These are phyloP conservation scores for Coecobrya sp. DNA, from an alignment of 2,888 invertebrate genomes.

Conservation along the genomic window DNA sequence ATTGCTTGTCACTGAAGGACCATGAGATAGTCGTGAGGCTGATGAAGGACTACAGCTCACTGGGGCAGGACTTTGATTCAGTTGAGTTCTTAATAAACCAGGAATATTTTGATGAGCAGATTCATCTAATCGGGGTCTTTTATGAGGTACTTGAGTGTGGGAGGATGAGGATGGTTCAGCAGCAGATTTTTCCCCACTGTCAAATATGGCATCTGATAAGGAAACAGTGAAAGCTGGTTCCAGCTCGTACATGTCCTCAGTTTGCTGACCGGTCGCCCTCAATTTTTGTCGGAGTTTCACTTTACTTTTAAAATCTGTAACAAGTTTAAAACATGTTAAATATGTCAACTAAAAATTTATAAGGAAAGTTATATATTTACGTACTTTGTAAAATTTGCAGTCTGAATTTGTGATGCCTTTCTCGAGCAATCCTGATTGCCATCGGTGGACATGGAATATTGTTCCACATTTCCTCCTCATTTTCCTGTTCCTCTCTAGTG, in stretches of 20 bases:
- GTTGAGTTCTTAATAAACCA: not conserved
- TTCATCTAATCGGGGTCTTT: constrained; percentile 45
- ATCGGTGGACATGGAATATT: constrained; percentile 59
- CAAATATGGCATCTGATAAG: constrained; percentile 17
- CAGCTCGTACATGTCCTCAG: constrained; percentile 50
- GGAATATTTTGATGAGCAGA: not conserved
- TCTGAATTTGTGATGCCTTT: constrained; percentile 72
- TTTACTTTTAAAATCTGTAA: constrained; percentile 70
- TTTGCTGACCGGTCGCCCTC: constrained; percentile 46
- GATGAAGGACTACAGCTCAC: not conserved
- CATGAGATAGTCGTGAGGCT: not conserved
- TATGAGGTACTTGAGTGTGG: not conserved
- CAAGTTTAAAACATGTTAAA: too few relatives aligned
- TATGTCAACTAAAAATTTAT: constrained; percentile 1
- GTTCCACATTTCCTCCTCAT: constrained; percentile 75
- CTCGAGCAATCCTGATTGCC: constrained; percentile 67
- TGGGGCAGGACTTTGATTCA: not conserved
- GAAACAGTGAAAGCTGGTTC: constrained; percentile 42
- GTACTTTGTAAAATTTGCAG: constrained; percentile 70
- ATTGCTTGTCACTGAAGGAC: not conserved
- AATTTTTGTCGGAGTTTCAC: constrained; percentile 66
- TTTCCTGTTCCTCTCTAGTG: constrained; percentile 71
- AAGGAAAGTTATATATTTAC: not conserved
- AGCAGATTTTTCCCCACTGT: not conserved
- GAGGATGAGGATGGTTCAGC: not conserved